Conservation (phyloP, 2,888 invertebrate genomes). For the Frankliniella intonsa region DNA sequence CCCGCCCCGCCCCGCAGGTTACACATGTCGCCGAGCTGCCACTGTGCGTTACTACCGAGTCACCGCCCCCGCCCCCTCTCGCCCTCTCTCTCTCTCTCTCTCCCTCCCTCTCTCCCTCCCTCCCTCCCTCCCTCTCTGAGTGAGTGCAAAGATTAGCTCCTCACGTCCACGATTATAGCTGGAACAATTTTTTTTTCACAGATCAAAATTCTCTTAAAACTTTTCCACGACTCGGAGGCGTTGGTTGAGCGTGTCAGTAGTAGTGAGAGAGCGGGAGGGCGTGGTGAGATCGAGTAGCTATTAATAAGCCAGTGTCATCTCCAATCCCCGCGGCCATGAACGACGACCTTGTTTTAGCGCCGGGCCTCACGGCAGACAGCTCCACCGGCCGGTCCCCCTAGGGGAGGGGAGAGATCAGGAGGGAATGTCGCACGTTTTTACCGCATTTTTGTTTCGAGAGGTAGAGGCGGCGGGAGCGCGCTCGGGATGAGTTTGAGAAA, state of each 20-base stretch:
- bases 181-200: too few relatives aligned
- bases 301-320: not conserved
- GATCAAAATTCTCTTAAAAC: too few relatives aligned
- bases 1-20: not conserved
- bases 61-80: not conserved
- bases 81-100: not conserved
- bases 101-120: not conserved
- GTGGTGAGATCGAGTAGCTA: not conserved
- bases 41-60: not conserved
- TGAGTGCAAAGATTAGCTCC: too few relatives aligned
- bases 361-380: too few relatives aligned
- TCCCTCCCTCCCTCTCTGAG: not conserved
- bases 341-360: slow-evolving; percentile 5
- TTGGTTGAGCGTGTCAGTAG: too few relatives aligned
- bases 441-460: too few relatives aligned
- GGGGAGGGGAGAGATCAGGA: not conserved
- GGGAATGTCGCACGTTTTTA: not conserved
- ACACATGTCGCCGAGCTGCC: not conserved
- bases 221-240: too few relatives aligned
- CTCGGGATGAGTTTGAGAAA: too few relatives aligned
- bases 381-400: too few relatives aligned
- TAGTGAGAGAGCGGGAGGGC: too few relatives aligned
- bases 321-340: not conserved
- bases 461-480: too few relatives aligned
- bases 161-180: too few relatives aligned